Conservation (phyloP, 2,113 vertebrate species). For the Chunga burmeisteri region DNA sequence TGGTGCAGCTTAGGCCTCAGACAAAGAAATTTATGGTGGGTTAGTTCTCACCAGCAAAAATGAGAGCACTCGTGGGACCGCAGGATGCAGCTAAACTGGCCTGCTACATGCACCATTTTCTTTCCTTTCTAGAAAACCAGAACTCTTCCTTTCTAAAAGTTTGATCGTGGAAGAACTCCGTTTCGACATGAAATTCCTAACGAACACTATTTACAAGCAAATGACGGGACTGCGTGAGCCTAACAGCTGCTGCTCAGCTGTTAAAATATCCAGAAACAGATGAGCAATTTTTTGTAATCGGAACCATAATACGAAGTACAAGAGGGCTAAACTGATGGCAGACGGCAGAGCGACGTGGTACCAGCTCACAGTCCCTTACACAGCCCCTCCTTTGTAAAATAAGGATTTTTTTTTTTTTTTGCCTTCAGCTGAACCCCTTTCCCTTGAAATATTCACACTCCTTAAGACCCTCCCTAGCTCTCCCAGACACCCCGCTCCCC, state of each 20-base stretch:
- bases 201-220: not conserved
- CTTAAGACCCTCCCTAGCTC: not conserved
- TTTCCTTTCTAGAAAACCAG: not conserved
- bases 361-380: not conserved
- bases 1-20: not conserved
- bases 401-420: not conserved
- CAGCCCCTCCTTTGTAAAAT: not conserved
- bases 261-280: not conserved
- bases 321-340: not conserved
- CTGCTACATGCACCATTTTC: accelerated
- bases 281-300: not conserved
- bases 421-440: not conserved
- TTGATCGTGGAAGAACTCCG: not conserved
- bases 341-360: not conserved
- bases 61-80: not conserved
- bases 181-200: not conserved
- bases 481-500: not conserved
- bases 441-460: not conserved
- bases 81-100: not conserved
- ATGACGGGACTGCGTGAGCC: not conserved
- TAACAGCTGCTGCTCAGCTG: not conserved
- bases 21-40: not conserved
- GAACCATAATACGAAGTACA: not conserved
- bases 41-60: not conserved
- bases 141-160: not conserved